Percentiles rank a stretch among this genome's conserved stretches.
Conservation (phyloP, 2,888 invertebrate genomes). For the Geotrupes spiniger region DNA sequence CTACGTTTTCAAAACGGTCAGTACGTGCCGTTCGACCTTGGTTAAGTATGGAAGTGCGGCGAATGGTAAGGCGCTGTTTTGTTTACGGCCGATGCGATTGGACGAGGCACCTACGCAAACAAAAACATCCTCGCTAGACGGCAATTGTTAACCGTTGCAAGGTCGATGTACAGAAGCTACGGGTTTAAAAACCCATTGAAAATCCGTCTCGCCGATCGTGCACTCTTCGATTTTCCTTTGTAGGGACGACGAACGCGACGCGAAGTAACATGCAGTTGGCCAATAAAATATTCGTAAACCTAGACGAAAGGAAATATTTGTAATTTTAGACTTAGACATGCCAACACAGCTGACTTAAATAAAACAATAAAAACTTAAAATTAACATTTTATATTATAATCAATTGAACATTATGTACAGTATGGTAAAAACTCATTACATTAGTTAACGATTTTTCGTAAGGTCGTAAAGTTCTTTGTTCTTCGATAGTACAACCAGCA, state of each 20-base stretch:
- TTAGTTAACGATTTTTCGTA: no score
- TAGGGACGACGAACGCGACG: not conserved
- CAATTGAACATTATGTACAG: no score
- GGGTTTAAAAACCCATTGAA: constrained; percentile 26
- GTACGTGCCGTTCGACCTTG: constrained; percentile 31
- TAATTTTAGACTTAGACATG: no score
- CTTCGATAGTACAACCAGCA: no score
- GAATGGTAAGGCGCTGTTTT: constrained; percentile 31
- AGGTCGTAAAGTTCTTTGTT: no score
- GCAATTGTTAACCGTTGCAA: constrained; percentile 30
- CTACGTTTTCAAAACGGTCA: constrained; percentile 36
- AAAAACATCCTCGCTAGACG: constrained; percentile 40
- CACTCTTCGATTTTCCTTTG: not conserved
- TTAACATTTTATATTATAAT: no score
- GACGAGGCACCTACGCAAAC: constrained; percentile 36
- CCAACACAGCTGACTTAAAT: no score
- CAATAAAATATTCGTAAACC: no score
- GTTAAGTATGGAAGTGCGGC: constrained; percentile 16
- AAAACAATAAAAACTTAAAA: no score
- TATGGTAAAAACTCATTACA: no score
- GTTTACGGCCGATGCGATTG: constrained; percentile 43
- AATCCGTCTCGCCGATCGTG: constrained; percentile 22
- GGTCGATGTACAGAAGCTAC: constrained; percentile 41
- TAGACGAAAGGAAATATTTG: no score
- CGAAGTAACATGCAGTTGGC: no score